These are phyloP conservation scores for Mechanitis messenoides DNA, from an alignment of 2,888 invertebrate genomes.

Conservation along the genomic window DNA sequence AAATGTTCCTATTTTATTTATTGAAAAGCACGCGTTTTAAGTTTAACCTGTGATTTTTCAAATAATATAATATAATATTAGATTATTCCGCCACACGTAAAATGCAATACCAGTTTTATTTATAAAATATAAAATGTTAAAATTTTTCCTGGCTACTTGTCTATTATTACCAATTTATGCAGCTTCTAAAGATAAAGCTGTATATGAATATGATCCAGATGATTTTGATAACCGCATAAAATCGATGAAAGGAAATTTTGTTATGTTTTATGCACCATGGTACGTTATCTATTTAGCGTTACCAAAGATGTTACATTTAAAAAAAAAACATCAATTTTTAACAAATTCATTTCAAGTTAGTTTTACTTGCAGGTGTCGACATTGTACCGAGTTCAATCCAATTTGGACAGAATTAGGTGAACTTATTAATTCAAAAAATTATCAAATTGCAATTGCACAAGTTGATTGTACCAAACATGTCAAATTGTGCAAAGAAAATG, in stretches of 20 bases:
- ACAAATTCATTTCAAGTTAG: too few species aligned
- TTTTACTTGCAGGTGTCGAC: conserved; percentile 83
- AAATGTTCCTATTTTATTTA: too few species aligned
- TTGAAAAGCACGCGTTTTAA: too few species aligned
- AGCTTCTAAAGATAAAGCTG: conserved; percentile 79
- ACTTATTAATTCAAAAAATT: conserved; percentile 78
- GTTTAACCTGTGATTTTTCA: too few species aligned
- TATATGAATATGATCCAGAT: conserved; percentile 76
- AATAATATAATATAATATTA: not conserved
- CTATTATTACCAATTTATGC: conserved; percentile 77
- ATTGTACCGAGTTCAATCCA: conserved; percentile 86
- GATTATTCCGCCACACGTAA: too few species aligned
- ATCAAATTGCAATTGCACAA: conserved; percentile 83
- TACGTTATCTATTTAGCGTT: conserved; percentile 38
- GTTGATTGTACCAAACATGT: conserved; percentile 86
- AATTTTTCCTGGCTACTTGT: conserved; percentile 36
- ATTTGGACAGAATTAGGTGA: conserved; percentile 86
- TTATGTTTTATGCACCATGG: conserved; percentile 90
- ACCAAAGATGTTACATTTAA: not conserved
- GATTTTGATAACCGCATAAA: conserved; percentile 79
- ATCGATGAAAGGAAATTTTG: conserved; percentile 82
- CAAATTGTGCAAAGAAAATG: conserved; percentile 82
- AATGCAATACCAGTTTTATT: conserved; percentile 21
- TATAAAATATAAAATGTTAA: conserved; percentile 26
- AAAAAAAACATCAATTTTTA: not conserved